Base-by-base conservation (phyloP, 2,113 vertebrate species). In the Pachypanchax playfairii region DNA sequence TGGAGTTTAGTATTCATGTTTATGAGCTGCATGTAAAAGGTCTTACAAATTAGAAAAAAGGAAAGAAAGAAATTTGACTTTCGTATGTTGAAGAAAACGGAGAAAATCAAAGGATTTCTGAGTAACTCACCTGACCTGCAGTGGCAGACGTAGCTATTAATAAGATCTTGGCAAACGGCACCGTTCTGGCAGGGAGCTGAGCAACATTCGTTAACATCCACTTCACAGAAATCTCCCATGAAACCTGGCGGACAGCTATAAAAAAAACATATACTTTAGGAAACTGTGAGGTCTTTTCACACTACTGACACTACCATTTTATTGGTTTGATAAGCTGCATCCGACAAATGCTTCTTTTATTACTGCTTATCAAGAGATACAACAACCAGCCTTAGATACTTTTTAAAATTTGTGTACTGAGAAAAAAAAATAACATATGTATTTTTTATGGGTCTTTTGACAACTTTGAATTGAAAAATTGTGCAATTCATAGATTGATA, bases 131-230 rank as follows among this genome's bases (percentile, higher is more conserved):
- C 91, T 88, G 90, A 87, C 85, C 87, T 90, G 86, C 94, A 95
- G 88, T 91, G 92, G 86, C 94, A 97, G 83, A 84, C 75, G 75
- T 92, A 94, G 77, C 90, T 91, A 82, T 91, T 92, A 78, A 93
- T 90, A 64, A 89, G 90, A 85, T 96, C 91, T 87, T 93, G 90
- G 88, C 92, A 95, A 60, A 91, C 80, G 58, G 90, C 88, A 24
- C 83, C 85, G 5, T 95, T 88, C 29, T 90, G 85, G 88, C 94
- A 95, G 35, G 92, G 91, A 66, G 90, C 92, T 73, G 94, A 96
- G 80, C 85, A 90, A 55, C 92, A 94, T 75, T 96, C 93, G 82
- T 94, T 93, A 85, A 93, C 72, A 73, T 94, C 91, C 57, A 92
- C 80, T 90, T 93, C 92, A 84, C 93, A 95, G 66, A 90, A 90